Conservation (phyloP, 2,888 invertebrate genomes). For the Luperina nickerlii region DNA sequence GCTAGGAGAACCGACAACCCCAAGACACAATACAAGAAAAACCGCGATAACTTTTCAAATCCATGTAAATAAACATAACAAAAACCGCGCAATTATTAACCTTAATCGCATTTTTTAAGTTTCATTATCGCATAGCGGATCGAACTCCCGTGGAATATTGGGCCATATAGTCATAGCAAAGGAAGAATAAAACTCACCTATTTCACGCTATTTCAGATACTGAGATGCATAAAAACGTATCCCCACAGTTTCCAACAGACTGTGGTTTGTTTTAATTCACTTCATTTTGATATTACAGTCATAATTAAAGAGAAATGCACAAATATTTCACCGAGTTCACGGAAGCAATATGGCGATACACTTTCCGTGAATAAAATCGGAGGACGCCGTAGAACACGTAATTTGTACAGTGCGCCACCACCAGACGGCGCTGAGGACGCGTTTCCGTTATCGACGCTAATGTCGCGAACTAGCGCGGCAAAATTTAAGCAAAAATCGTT, state of each 20-base stretch:
- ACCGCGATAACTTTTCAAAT: slow-evolving; percentile 90
- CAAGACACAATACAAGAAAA: slow-evolving; percentile 82
- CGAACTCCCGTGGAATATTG: slow-evolving; percentile 91
- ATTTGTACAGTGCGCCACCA: slow-evolving; percentile 89
- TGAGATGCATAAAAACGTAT: slow-evolving; percentile 80
- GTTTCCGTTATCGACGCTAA: slow-evolving; percentile 88
- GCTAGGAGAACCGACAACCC: slow-evolving; percentile 77
- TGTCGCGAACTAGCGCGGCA: slow-evolving; percentile 69
- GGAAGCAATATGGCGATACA: slow-evolving; percentile 90
- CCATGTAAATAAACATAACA: slow-evolving; percentile 91
- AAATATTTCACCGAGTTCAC: slow-evolving; percentile 88
- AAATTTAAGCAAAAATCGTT: slow-evolving; percentile 55
- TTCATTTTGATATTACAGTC: slow-evolving; percentile 88
- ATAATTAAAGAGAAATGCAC: slow-evolving; percentile 88
- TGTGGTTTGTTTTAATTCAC: slow-evolving; percentile 85
- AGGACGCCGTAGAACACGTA: slow-evolving; percentile 90
- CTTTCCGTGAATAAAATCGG: slow-evolving; percentile 90
- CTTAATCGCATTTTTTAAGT: slow-evolving; percentile 91
- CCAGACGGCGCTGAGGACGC: slow-evolving; percentile 78
- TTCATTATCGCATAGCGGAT: slow-evolving; percentile 91
- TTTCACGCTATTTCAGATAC: slow-evolving; percentile 79
- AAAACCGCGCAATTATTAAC: slow-evolving; percentile 91
- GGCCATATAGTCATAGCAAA: slow-evolving; percentile 90
- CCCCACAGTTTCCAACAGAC: slow-evolving; percentile 74
- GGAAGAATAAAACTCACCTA: slow-evolving; percentile 89